These are phyloP conservation scores for Acrocephalus arundinaceus DNA, from an alignment of 2,113 vertebrate species.

Conservation along the genomic window DNA sequence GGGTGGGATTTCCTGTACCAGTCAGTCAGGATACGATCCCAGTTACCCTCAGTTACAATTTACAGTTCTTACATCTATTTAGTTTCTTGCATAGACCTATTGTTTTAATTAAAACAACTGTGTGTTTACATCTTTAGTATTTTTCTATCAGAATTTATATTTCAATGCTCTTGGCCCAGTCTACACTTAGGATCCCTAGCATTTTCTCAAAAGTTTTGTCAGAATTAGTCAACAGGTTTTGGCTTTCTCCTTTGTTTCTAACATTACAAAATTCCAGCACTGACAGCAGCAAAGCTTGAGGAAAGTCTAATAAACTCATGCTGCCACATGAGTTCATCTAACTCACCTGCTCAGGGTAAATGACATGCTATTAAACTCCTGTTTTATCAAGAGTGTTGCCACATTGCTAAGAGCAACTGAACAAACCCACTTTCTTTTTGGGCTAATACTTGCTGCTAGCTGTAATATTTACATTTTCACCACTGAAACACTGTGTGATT, in stretches of 20 bases:
- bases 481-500: rapidly evolving
- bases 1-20: neutral
- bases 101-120: neutral
- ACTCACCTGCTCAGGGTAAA: neutral
- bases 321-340: neutral
- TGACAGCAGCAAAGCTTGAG: neutral
- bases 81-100: neutral
- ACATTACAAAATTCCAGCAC: neutral
- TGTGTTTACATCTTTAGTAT: neutral
- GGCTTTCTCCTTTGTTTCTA: neutral
- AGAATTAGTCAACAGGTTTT: neutral
- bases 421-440: neutral
- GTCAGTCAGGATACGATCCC: neutral
- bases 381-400: neutral
- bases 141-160: neutral
- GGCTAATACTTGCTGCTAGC: neutral
- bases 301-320: neutral
- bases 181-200: neutral
- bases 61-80: neutral
- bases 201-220: neutral
- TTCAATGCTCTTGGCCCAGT: neutral
- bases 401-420: neutral
- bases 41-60: neutral
- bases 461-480: neutral
- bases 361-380: neutral